phyloP scores from a whole-genome alignment of 2,797 vertebrate species.

The Sciurus vulgaris region DNA sequence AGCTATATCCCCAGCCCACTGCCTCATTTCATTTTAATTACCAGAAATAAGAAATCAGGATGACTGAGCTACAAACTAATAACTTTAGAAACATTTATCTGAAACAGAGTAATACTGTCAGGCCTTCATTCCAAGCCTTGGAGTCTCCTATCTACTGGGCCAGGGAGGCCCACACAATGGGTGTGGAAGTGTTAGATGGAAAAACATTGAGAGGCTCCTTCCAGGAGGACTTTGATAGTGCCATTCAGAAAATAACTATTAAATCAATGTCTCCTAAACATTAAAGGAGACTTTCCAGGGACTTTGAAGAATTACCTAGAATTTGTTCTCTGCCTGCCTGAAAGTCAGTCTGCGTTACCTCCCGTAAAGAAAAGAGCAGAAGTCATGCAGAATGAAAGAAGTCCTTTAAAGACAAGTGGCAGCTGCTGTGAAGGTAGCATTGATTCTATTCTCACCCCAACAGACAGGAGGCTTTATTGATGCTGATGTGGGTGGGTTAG shows the following conservation, averaged over 20 bases:
- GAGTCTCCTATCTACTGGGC: no score
- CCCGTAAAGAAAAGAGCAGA: background rate
- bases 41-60: no score
- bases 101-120: no score
- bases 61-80: no score
- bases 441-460: rapidly evolving
- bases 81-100: no score
- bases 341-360: background rate
- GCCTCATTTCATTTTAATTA: no score
- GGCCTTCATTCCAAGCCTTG: no score
- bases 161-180: background rate
- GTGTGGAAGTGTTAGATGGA: background rate
- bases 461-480: background rate
- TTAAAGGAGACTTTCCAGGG: background rate
- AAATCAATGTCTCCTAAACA: background rate
- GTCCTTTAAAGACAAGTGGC: background rate
- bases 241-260: background rate
- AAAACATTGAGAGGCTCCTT: background rate
- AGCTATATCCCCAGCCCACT: no score
- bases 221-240: background rate
- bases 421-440: background rate
- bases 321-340: background rate
- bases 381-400: background rate
- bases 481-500: background rate
- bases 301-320: background rate